phyloP scores from a whole-genome alignment of 2,797 vertebrate genomes.

The Hoplostethus mediterraneus region DNA sequence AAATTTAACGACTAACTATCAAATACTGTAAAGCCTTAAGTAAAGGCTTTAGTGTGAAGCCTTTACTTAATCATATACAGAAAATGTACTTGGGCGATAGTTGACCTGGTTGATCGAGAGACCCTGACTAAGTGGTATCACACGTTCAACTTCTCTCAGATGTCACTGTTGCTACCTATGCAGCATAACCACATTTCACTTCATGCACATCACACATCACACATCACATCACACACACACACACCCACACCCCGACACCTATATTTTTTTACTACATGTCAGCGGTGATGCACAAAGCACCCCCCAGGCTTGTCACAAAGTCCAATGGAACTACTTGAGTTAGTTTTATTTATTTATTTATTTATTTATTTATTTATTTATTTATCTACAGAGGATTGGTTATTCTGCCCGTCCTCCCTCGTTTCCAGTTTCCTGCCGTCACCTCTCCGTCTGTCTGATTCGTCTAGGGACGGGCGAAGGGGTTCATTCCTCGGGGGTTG shows the following conservation, averaged over 20 bases:
- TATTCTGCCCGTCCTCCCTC: conserved; percentile 11
- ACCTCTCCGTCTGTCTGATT: conserved; percentile 11
- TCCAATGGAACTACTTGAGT: conserved; percentile 68
- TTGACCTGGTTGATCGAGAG: conserved; percentile 11
- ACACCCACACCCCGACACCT: conserved; percentile 9
- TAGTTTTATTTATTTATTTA: conserved; percentile 23
- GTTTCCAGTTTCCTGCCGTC: conserved; percentile 23
- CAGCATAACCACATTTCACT: conserved; percentile 71
- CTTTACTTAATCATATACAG: conserved; percentile 22
- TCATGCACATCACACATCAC: conserved; percentile 30
- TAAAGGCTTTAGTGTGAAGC: conserved; percentile 39
- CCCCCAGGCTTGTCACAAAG: conserved; percentile 38
- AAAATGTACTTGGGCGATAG: conserved; percentile 41
- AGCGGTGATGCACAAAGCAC: conserved; percentile 43
- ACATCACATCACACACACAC: conserved; percentile 32
- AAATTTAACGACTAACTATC: conserved; percentile 33
- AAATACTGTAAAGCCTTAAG: conserved; percentile 32
- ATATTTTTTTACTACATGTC: conserved; percentile 14
- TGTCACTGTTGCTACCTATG: conserved; percentile 74
- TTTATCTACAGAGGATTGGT: neutral
- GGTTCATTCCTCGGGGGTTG: conserved; percentile 66
- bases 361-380: too few species aligned
- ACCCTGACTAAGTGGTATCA: conserved; percentile 39
- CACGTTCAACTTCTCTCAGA: conserved; percentile 56
- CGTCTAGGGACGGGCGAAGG: conserved; percentile 30